Conservation (phyloP, 2,797 vertebrate genomes). For the Chaunax sp. region DNA sequence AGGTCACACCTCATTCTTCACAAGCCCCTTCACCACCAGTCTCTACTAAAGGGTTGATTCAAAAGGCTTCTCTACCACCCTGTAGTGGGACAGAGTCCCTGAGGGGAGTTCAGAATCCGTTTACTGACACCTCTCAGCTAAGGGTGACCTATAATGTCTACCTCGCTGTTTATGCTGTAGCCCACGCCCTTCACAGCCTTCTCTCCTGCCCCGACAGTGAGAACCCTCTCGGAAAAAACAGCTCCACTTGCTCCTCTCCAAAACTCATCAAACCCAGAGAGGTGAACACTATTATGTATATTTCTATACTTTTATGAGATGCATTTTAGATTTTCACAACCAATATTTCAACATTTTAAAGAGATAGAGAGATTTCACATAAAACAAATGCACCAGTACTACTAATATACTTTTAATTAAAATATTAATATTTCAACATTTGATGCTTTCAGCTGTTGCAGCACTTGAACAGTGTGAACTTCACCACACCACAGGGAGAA, state of each 20-base stretch:
- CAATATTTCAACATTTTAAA: too few relatives aligned
- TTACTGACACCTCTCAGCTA: slow-evolving; percentile 77
- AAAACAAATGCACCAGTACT: too few relatives aligned
- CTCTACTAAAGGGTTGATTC: neutral
- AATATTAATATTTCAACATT: neutral
- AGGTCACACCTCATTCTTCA: neutral
- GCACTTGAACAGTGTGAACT: slow-evolving; percentile 72
- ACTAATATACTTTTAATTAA: too few relatives aligned
- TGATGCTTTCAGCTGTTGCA: slow-evolving; percentile 68
- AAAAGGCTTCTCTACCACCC: slow-evolving; percentile 28
- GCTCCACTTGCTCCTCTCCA: slow-evolving; percentile 57
- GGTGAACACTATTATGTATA: neutral
- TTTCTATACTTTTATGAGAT: too few relatives aligned
- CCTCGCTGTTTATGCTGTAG: slow-evolving; percentile 81
- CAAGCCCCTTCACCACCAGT: neutral
- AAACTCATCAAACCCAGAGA: neutral
- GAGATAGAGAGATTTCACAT: too few relatives aligned
- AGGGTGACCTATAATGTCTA: slow-evolving; percentile 80
- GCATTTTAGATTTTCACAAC: too few relatives aligned
- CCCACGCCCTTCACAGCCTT: slow-evolving; percentile 78
- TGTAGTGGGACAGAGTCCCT: slow-evolving; percentile 79
- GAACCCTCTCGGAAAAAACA: slow-evolving; percentile 22
- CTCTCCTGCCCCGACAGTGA: slow-evolving; percentile 62
- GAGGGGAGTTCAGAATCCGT: slow-evolving; percentile 49
- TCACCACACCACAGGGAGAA: slow-evolving; percentile 79